Conservation (phyloP, 30 jellyfish, hydroid and myxozoan genomes). For the Hydractinia echinata region DNA sequence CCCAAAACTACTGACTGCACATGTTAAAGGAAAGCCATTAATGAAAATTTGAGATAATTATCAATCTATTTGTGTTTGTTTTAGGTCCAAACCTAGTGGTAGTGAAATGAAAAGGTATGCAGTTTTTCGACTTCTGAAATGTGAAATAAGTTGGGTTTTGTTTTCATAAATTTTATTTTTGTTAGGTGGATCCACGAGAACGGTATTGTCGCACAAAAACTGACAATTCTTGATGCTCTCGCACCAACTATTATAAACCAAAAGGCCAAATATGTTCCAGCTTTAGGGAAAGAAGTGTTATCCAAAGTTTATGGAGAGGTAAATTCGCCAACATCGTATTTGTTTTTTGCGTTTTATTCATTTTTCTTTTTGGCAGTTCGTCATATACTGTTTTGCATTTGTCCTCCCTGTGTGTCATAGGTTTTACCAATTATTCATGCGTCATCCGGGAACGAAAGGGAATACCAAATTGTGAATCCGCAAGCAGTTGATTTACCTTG, state of each 20-base stretch:
- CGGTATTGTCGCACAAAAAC: conserved; percentile 55
- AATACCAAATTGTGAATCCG: conserved; percentile 74
- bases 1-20: too few relatives aligned
- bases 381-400: neutral
- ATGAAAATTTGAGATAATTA: too few relatives aligned
- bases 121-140: too few relatives aligned
- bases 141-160: too few relatives aligned
- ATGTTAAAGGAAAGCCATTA: too few relatives aligned
- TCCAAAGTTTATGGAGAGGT: conserved; percentile 96
- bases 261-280: conserved; percentile 83
- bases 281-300: conserved; percentile 75
- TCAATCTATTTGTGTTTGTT: too few relatives aligned
- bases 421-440: conserved; percentile 77
- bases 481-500: conserved; percentile 67
- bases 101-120: too few relatives aligned
- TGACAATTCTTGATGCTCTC: conserved; percentile 78
- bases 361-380: too few relatives aligned
- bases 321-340: neutral
- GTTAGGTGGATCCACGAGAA: conserved; percentile 73
- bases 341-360: too few relatives aligned
- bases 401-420: conserved; percentile 24
- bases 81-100: too few relatives aligned
- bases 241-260: conserved; percentile 91
- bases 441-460: conserved; percentile 52
- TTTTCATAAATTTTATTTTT: neutral